Evolutionary conservation across 2,113 vertebrate genomes (phyloP), one percentile per base, ranked within the genome.

Genomic region (Pteruthius melanotis): DNA sequence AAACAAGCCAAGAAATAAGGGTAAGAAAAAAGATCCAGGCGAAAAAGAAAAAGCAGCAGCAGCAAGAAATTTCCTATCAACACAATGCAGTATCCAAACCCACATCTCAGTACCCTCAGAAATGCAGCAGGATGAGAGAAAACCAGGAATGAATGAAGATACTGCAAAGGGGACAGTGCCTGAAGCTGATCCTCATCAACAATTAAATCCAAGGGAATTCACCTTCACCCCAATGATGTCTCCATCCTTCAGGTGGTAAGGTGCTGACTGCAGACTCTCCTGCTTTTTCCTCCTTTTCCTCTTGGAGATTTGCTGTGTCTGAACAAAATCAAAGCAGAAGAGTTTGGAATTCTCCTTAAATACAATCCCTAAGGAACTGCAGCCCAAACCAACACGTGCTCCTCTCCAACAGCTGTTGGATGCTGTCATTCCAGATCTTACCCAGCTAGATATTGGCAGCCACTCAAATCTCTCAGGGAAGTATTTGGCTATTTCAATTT

Each of bases 161-260:
- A n/a, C 6, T 33, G 30, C n/a, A 27, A 76, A 52, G 15, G 19
- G 4, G 4, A 50, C 31, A 45, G 18, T 7, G 21, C 30, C 24
- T 31, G 37, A 61, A 40, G 7, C 59, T 14, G 6, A 74, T 31
- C 44, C 59, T 59, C 0, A 0, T 18, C 28, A 77, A 28, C 22
- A 23, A 45, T 10, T 50, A 33, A 78, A 78, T 4, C 31, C 42
- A 30, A 16, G 5, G 45, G 30, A 6, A 56, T 78, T 87, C 50
- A 99, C 99, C 99, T 99, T 99, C 61, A 99, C 84, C 11, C 99
- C 99, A 31, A 99, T 97, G 12, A 97, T 93, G 68, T 99, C 99
- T 19, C 99, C 99, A 75, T 99, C 99, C 97, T 98, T 99, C 79
- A 99, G 93, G 92, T 98, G 97, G 53, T 99, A 99, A 5, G 99